phyloP scores from a whole-genome alignment of 2,113 vertebrate species.

The Acinonyx jubatus region DNA sequence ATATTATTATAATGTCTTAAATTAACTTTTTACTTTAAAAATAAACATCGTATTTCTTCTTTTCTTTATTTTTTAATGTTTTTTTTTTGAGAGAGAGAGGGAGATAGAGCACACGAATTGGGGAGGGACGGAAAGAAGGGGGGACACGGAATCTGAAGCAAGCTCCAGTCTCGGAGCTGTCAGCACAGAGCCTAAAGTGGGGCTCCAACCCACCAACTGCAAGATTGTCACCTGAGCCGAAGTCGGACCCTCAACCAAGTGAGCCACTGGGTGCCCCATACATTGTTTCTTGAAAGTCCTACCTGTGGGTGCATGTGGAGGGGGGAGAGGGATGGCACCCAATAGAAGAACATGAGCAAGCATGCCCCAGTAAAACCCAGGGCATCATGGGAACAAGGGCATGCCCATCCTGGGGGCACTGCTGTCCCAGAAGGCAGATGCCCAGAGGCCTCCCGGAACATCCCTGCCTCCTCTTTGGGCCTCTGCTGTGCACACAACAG shows the following conservation, averaged over 20 bases:
- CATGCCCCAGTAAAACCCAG: accelerated
- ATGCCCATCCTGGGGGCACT: accelerated
- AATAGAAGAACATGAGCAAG: accelerated
- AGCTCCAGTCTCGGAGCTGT: too few species aligned
- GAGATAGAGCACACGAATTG: too few species aligned
- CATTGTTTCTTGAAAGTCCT: neutral
- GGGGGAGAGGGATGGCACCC: accelerated
- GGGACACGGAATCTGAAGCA: too few species aligned
- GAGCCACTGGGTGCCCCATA: too few species aligned
- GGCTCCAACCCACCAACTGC: too few species aligned
- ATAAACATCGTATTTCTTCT: neutral
- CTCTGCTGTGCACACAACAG: accelerated
- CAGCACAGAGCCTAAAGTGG: too few species aligned
- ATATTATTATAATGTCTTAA: neutral
- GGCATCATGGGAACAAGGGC: neutral
- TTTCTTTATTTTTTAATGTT: too few species aligned
- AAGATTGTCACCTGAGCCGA: too few species aligned
- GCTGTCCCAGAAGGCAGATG: neutral
- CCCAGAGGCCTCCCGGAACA: accelerated
- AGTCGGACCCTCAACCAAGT: too few species aligned
- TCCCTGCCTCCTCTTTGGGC: neutral
- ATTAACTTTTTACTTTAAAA: neutral
- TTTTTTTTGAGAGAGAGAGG: too few species aligned
- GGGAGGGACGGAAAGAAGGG: too few species aligned
- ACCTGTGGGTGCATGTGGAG: neutral